phyloP scores from a whole-genome alignment of 2,797 vertebrate genomes.

The Centroberyx gerrardi region DNA sequence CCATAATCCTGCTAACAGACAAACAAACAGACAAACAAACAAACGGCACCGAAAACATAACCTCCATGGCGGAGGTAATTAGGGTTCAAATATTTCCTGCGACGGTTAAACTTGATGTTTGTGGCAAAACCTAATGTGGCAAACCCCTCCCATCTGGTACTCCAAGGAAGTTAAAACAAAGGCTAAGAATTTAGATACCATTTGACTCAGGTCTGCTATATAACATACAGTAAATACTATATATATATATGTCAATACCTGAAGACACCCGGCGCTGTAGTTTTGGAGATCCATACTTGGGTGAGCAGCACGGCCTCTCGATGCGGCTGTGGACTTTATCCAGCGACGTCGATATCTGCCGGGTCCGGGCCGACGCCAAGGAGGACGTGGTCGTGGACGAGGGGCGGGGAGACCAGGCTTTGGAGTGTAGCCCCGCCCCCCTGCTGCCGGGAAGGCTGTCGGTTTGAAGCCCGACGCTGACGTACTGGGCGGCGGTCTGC shows the following conservation, averaged over 20 bases:
- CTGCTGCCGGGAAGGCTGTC: constrained; percentile 82
- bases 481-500: constrained; percentile 89
- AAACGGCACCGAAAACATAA: too few species aligned
- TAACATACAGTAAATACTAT: too few species aligned
- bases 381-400: constrained; percentile 82
- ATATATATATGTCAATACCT: constrained; percentile 48
- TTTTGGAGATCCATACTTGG: constrained; percentile 97
- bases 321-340: constrained; percentile 97
- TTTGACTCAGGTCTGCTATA: too few species aligned
- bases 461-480: constrained; percentile 95
- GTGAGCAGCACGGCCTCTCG: constrained; percentile 96
- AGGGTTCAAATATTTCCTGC: too few species aligned
- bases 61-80: too few species aligned
- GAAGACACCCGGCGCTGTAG: constrained; percentile 92
- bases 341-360: constrained; percentile 96
- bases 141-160: too few species aligned
- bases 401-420: constrained; percentile 94
- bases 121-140: too few species aligned
- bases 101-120: too few species aligned
- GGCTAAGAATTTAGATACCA: not conserved
- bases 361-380: constrained; percentile 90
- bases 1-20: too few species aligned
- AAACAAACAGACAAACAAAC: too few species aligned
- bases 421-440: constrained; percentile 85
- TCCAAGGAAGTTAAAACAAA: not conserved